Evolutionary conservation across 2,888 invertebrate genomes (phyloP), one percentile per base, ranked within the genome.

Genomic region (Odontomyia ornata): DNA sequence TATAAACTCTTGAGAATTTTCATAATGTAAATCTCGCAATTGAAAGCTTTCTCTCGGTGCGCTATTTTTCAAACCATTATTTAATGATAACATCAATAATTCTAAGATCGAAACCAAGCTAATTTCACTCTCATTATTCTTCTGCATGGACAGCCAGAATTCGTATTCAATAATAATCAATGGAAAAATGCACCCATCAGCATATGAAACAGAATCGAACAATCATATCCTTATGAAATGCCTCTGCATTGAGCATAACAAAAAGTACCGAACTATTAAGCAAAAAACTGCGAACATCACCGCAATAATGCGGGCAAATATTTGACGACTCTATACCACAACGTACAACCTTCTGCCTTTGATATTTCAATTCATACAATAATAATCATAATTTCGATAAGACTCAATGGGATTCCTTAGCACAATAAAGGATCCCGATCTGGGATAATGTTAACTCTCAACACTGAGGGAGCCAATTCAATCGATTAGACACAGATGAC

Each of bases 301-400:
- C 80, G 81, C 81, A 80, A 81, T 80, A 80, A 81, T 81, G 80
- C 81, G 81, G 81, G 81, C 80, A 80, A 81, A 81, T 81, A 80
- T 81, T 81, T 81, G 80, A 81, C 80, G 80, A 80, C 80, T 80
- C 79, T 80, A 80, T 81, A 80, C 80, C 75, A 64, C 64, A 62
- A 64, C 15, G 64, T 28, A 46, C 75, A 62, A 75, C 75, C 62
- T 64, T 57, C 60, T 60, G 9, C 43, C 28, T 57, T 73, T 57
- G 36, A 60, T 73, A 23, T 5, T 57, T 27, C n/a, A 18, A 30
- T 25, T 73, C 73, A 57, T 57, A 73, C 36, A 36, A 36, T 11
- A 72, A 72, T 36, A 57, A 73, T 57, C 28, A 73, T 73, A 73
- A 73, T 36, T 73, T 57, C 43, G 21, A 13, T 57, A 1, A 1